These are phyloP conservation scores for Cricetomys ansorgei DNA, from an alignment of 2,113 vertebrate genomes.

Conservation along the genomic window DNA sequence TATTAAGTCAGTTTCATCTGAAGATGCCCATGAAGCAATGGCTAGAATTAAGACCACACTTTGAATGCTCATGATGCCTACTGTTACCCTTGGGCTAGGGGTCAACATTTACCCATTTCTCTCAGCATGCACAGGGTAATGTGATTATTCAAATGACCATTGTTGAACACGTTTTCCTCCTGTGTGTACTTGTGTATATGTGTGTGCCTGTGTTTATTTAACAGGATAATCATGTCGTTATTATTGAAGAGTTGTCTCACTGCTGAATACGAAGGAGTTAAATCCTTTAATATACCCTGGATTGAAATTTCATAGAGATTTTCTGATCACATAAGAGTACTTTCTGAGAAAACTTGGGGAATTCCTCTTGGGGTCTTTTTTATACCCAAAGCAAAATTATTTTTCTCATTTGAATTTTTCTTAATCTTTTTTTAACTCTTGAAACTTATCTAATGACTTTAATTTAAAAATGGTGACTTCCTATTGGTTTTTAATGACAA, in stretches of 20 bases:
- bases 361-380: slow-evolving; percentile 74
- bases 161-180: not conserved
- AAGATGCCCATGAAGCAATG: not conserved
- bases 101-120: not conserved
- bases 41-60: not conserved
- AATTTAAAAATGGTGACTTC: slow-evolving; percentile 81
- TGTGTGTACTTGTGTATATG: not conserved
- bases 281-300: slow-evolving; percentile 61
- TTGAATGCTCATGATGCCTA: not conserved
- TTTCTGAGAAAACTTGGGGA: slow-evolving; percentile 66
- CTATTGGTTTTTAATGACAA: slow-evolving; percentile 80
- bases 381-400: slow-evolving; percentile 81
- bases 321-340: slow-evolving; percentile 59
- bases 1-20: not conserved
- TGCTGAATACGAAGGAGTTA: slow-evolving; percentile 62
- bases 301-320: slow-evolving; percentile 67
- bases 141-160: not conserved
- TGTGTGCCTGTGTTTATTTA: not conserved
- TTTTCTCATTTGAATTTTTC: slow-evolving; percentile 82
- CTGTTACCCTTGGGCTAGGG: not conserved
- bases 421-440: slow-evolving; percentile 81
- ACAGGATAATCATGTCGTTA: not conserved
- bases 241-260: slow-evolving; percentile 16
- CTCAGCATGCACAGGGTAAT: not conserved
- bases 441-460: slow-evolving; percentile 80